Percentiles rank a stretch among this genome's conserved stretches.
Conservation (phyloP, 2,888 invertebrate species). For the Lycophotia porphyrea region DNA sequence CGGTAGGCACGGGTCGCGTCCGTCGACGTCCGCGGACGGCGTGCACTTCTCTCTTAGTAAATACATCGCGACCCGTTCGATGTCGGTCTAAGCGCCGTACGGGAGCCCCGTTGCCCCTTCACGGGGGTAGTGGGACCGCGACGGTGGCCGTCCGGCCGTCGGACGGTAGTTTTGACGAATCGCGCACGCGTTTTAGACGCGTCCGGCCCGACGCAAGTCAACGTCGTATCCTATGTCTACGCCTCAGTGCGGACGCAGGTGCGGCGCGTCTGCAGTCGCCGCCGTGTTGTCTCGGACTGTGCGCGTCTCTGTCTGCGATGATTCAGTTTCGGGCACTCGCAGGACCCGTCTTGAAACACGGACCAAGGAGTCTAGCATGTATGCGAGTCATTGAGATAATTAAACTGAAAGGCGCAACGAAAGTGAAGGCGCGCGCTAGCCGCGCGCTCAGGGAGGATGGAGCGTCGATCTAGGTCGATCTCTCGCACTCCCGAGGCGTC, state of each 20-base stretch:
- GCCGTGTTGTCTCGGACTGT: slow-evolving; percentile 77
- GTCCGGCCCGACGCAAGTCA: slow-evolving; percentile 75
- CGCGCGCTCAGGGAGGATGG: slow-evolving; percentile 85
- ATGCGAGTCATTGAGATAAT: slow-evolving; percentile 92
- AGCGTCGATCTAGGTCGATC: slow-evolving; percentile 77
- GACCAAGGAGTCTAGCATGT: slow-evolving; percentile 88
- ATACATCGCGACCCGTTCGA: slow-evolving; percentile 89
- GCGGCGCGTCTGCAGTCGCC: slow-evolving; percentile 69
- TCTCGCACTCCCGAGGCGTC: slow-evolving; percentile 91
- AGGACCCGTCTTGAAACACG: slow-evolving; percentile 92
- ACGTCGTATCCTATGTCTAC: slow-evolving; percentile 72
- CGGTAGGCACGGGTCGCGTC: slow-evolving; percentile 86
- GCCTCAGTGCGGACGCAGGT: slow-evolving; percentile 77
- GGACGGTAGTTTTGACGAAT: slow-evolving; percentile 66
- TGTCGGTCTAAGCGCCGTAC: slow-evolving; percentile 80
- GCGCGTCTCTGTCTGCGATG: slow-evolving; percentile 82
- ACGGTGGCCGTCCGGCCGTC: slow-evolving; percentile 18
- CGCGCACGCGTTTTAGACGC: slow-evolving; percentile 73
- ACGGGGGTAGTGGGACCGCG: slow-evolving; percentile 5
- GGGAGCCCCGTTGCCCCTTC: slow-evolving; percentile 61
- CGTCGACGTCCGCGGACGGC: slow-evolving; percentile 63
- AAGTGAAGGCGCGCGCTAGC: slow-evolving; percentile 88
- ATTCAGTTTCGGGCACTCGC: slow-evolving; percentile 85
- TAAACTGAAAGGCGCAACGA: slow-evolving; percentile 92
- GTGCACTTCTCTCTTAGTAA: slow-evolving; percentile 83